phyloP scores from a whole-genome alignment of 2,888 invertebrate genomes.

The Andrena chrysosceles region DNA sequence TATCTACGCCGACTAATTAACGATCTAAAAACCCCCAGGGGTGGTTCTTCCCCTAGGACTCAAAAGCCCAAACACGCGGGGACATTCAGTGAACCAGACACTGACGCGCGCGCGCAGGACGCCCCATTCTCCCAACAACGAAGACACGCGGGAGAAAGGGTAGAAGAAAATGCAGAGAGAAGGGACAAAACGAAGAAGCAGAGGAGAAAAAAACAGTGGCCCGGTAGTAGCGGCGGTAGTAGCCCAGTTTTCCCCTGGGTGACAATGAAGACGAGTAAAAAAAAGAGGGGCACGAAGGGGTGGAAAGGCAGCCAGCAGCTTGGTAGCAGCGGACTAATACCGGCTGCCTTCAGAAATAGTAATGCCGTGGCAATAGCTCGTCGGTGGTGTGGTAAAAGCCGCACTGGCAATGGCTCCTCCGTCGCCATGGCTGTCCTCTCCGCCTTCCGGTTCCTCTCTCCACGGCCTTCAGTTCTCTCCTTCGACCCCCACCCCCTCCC shows the following conservation, averaged over 20 bases:
- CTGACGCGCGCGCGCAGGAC: background rate
- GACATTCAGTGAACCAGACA: background rate
- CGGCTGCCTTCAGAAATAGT: conserved; percentile 52
- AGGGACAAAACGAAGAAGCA: background rate
- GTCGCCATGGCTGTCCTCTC: conserved; percentile 67
- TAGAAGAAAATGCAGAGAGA: background rate
- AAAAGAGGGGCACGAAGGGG: conserved; percentile 7
- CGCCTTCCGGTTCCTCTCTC: conserved; percentile 44
- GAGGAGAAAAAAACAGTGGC: conserved; percentile 1
- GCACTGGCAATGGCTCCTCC: conserved; percentile 47
- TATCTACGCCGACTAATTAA: too few species aligned
- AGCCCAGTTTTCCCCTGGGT: conserved; percentile 53
- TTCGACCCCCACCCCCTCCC: conserved; percentile 47
- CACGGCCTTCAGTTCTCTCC: conserved; percentile 64
- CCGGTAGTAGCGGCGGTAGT: conserved; percentile 47
- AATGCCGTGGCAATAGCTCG: conserved; percentile 52
- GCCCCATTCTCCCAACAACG: background rate
- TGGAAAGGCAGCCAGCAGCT: conserved; percentile 21
- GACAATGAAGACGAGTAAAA: conserved; percentile 51
- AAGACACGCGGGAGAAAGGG: conserved; percentile 16
- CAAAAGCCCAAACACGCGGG: background rate
- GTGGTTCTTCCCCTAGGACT: background rate
- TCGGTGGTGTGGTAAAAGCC: conserved; percentile 55
- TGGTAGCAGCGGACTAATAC: conserved; percentile 46
- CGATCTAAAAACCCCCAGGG: background rate